These are phyloP conservation scores for Oplegnathus fasciatus DNA, from an alignment of 2,113 vertebrate genomes.

Conservation along the genomic window DNA sequence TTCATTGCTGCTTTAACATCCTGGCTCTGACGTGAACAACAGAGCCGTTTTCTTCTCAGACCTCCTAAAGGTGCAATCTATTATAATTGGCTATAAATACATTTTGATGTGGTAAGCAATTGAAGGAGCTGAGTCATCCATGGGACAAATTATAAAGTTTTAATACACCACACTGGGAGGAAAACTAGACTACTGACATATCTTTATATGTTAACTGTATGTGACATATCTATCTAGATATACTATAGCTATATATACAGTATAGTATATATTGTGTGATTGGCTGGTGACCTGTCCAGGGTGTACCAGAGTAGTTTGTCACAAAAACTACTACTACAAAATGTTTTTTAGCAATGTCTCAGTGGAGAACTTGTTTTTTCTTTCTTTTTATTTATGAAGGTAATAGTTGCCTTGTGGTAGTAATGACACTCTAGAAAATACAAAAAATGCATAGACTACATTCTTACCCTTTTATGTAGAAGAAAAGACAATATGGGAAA, in stretches of 20 bases:
- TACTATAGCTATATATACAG: too few species aligned
- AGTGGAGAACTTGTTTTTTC: too few species aligned
- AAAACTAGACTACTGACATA: too few species aligned
- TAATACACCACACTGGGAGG: background rate
- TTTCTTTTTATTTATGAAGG: too few species aligned
- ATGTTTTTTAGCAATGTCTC: too few species aligned
- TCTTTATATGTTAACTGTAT: too few species aligned
- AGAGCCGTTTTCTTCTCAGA: slow-evolving; percentile 29
- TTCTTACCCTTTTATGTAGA: background rate
- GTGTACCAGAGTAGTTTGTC: too few species aligned
- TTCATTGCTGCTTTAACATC: slow-evolving; percentile 45
- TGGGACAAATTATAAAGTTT: background rate
- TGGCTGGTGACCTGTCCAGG: too few species aligned
- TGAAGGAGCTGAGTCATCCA: slow-evolving; percentile 34
- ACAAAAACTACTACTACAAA: too few species aligned
- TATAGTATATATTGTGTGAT: too few species aligned
- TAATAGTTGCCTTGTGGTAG: too few species aligned
- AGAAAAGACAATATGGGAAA: background rate
- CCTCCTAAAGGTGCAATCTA: slow-evolving; percentile 31
- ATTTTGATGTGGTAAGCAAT: slow-evolving; percentile 13
- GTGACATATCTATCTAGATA: too few species aligned
- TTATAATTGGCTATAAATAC: slow-evolving; percentile 42
- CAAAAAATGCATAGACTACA: background rate
- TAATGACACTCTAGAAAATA: background rate
- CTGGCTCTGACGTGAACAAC: slow-evolving; percentile 12